phyloP scores from a whole-genome alignment of 2,888 invertebrate genomes.

The Machimus atricapillus region DNA sequence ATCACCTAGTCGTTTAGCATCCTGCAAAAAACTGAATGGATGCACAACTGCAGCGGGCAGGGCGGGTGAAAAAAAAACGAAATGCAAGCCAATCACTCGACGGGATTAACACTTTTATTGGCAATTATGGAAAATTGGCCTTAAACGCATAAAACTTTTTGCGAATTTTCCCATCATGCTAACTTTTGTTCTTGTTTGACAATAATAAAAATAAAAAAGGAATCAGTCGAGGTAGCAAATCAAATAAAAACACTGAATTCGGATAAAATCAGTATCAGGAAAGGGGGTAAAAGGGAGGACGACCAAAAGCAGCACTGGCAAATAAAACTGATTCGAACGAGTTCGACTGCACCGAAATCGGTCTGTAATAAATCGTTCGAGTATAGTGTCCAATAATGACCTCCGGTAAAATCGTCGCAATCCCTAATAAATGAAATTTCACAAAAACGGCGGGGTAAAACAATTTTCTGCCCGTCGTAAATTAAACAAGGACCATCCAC shows the following conservation, averaged over 20 bases:
- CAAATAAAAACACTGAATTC: background rate
- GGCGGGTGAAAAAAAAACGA: background rate
- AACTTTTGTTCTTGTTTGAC: background rate
- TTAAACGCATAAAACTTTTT: slow-evolving; percentile 2
- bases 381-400: slow-evolving; percentile 28
- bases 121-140: slow-evolving; percentile 11
- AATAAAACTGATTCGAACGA: slow-evolving; percentile 21
- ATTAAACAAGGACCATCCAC: slow-evolving; percentile 26
- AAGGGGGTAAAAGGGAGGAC: background rate
- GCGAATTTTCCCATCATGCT: background rate
- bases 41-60: background rate
- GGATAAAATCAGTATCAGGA: background rate
- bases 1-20: background rate
- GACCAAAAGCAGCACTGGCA: background rate
- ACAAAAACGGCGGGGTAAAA: slow-evolving; percentile 5
- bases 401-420: slow-evolving; percentile 27
- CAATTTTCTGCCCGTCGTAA: slow-evolving; percentile 32
- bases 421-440: slow-evolving; percentile 29
- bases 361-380: slow-evolving; percentile 26
- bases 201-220: background rate
- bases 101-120: background rate
- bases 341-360: slow-evolving; percentile 13
- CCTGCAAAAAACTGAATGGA: background rate
- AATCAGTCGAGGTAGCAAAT: background rate
- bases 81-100: background rate